Conservation (phyloP, 2,113 vertebrate genomes). For the Nerophis lumbriciformis region DNA sequence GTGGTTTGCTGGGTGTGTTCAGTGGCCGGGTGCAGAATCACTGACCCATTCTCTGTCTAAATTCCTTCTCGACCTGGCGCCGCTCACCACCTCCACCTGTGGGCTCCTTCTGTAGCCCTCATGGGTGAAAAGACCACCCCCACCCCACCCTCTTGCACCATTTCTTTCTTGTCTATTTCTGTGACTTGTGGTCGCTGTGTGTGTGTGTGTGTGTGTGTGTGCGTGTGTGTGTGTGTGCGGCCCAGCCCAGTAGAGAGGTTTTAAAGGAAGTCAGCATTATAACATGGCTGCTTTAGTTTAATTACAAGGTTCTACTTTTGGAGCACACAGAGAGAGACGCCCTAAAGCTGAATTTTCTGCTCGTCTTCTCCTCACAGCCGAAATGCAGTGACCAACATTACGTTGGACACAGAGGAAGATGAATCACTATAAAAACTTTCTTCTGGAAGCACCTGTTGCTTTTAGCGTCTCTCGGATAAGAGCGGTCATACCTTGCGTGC, state of each 20-base stretch:
- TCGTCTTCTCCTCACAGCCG: background rate
- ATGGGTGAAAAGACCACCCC: conserved; percentile 1
- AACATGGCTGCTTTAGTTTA: conserved; percentile 76
- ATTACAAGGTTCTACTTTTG: conserved; percentile 77
- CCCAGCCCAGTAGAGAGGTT: conserved; percentile 78
- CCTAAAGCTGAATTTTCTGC: conserved; percentile 49
- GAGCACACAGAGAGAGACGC: conserved; percentile 46
- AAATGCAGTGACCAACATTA: background rate
- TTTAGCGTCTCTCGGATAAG: no score
- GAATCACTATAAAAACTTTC: background rate
- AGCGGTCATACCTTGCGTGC: background rate
- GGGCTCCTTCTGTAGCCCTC: conserved; percentile 3
- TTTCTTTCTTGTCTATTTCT: conserved; percentile 70
- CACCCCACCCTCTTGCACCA: conserved; percentile 26
- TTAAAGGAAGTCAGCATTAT: conserved; percentile 75
- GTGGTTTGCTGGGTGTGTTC: conserved; percentile 61
- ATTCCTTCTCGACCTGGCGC: conserved; percentile 37
- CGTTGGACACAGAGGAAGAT: background rate
- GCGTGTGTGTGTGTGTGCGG: conserved; percentile 45
- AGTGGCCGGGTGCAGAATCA: conserved; percentile 44
- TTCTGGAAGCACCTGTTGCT: background rate
- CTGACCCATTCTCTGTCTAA: conserved; percentile 50
- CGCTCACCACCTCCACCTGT: conserved; percentile 28
- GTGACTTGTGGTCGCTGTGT: conserved; percentile 64
- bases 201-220: conserved; percentile 48